Evolutionary conservation across 2,113 vertebrate genomes (phyloP), one percentile per base, ranked within the genome.

Genomic region (Cygnus buccinator): DNA sequence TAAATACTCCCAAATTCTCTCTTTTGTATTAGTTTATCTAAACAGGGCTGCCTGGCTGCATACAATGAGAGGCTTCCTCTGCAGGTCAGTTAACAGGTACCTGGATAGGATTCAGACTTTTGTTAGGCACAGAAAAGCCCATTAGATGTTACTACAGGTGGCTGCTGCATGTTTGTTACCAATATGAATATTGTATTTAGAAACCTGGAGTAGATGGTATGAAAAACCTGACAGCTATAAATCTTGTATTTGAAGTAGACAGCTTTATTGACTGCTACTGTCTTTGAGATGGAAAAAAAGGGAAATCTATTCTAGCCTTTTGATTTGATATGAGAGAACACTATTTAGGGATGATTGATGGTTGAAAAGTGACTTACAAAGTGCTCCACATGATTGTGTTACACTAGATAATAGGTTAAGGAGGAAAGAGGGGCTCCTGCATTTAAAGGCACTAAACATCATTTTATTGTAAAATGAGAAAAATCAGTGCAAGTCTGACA

Each of bases 1-100:
- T 96, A 84, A 90, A 89, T 73, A 78, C 21, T 93, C 70, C 44
- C 43, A 87, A 95, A 75, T 76, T 80, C 9, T 94, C 76, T 91
- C 59, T 94, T 97, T 83, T 94, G 29, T 94, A 93, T 90, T 94
- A 59, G 94, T 97, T 92, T 95, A 44, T 92, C 94, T 95, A 95
- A 95, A 79, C 21, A 95, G 52, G 48, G 18, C 65, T 95, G 84
- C 59, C 74, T 97, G 88, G 54, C 50, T 90, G 63, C 52, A 76
- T 35, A 80, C 67, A 93, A 79, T 71, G 83, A 94, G 94, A 91
- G 94, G 58, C 66, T 96, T 97, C 80, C 74, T 91, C 28, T 91
- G 35, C 82, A 75, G 83, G 31, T 95, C 81, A 96, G 91, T 91
- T 97, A 96, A 75, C 31, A 67, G 70, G 61, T 62, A 92, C 67